Base-by-base conservation (phyloP, 1,140 invertebrate genomes). In the Cydia amplana region DNA sequence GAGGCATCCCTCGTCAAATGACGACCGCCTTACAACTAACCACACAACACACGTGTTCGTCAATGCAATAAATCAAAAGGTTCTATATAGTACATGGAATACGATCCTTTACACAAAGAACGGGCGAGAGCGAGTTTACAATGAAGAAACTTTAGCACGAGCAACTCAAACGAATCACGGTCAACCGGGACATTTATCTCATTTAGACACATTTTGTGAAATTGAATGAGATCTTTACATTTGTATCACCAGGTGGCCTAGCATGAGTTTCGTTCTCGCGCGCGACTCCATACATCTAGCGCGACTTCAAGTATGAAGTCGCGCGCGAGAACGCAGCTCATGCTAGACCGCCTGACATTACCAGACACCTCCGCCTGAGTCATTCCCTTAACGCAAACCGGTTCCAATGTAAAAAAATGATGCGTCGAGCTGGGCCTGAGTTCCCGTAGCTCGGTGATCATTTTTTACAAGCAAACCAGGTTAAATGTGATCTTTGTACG, bases 331-430 rank as follows among this genome's bases (percentile, higher is more conserved):
- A n/a, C n/a, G n/a, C n/a, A n/a, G n/a, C n/a, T n/a, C n/a, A n/a
- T n/a, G n/a, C n/a, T n/a, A n/a, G n/a, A n/a, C n/a, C n/a, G n/a
- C n/a, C n/a, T n/a, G n/a, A 74, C 63, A 74, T 67, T 75, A 65
- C 55, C 40, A 83, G 82, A 80, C 78, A 43, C 65, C 32, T 49
- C 78, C 32, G 36, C 70, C 83, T 90, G 85, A 91, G 81, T 90
- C 90, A 90, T 83, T 77, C 79, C 83, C 87, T 87, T 76, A 80
- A 82, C 80, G 79, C 81, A 87, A 90, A 92, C 90, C 89, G 84
- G 89, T 92, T 91, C 83, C 60, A 75, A 73, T 76, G 23, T 20
- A 73, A 87, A 89, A 91, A 90, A 89, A 86, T 83, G 85, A 91
- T 88, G 85, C 85, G 82, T 79, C 76, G 78, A 78, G 80, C 80